Evolutionary conservation across 53 echinoderm and acorn worm genomes (phyloP), one percentile per base, ranked within the genome.

Genomic region (Arbacia lixula): DNA sequence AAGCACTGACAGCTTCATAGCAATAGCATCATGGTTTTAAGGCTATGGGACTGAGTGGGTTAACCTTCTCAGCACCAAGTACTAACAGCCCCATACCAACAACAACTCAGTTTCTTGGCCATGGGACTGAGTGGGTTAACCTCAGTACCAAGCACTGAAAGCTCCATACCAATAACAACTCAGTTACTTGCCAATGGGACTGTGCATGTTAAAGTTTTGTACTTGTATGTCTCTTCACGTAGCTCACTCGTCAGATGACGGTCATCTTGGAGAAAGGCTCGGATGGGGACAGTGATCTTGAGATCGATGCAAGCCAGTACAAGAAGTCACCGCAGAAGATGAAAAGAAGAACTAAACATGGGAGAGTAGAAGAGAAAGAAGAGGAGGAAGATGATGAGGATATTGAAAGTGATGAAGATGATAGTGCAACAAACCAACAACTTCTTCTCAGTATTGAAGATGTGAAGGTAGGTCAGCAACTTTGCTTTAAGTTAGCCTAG

Each of bases 381-480:
- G 55, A 38, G 68, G 75, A 54, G 14, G 67, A 58, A 19, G 54
- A 76, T 12, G 88, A 91, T 27, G 85, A 87, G 24, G 84, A 83
- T n/a, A 62, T 30, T 42, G 73, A 72, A 17, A 81, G 81, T 66
- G 88, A 88, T 24, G 83, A 71, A 22, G 91, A 86, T 53, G 83
- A 83, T 60, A 86, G 52, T 60, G 67, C 71, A 19, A 41, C 73
- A 0, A 88, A 69, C 79, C 88, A 90, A 50, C 95, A 95, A 39
- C 79, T 96, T n/a, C 79, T 96, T 11, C 85, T 96, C 24, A 96
- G 96, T 62, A 82, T 96, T 68, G 91, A 96, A 49, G 96, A 96
- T 88, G 91, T 96, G 35, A 96, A 88, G 90, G 96, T 96, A 66
- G 6, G 33, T 0, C n/a, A n/a, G n/a, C n/a, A n/a, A n/a, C n/a